Base-by-base conservation (phyloP, 2,888 invertebrate species). In the Serripes groenlandicus region DNA sequence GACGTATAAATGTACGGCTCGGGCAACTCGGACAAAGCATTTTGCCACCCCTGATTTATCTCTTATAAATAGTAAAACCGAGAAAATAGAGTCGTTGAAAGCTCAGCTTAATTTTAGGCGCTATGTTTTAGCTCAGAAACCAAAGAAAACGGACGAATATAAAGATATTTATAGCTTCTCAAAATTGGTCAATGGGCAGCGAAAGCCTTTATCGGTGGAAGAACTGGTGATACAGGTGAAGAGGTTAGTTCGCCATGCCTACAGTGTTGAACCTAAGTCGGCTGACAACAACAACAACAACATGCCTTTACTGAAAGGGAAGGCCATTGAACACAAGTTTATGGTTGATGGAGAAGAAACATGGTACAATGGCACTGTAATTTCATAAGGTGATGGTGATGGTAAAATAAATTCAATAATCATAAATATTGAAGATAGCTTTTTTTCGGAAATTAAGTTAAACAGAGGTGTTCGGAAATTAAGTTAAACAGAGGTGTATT, bases 91-190 rank as follows among this genome's bases (percentile, higher is more conserved):
- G 32, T 56, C 71, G 23, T 35, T 71, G 35, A 71, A 71, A 34
- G 60, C 79, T 62, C 80, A 80, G 60, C 76, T 80, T 26, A 64
- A 71, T 35, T 71, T 71, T 35, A 21, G 71, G 11, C 32, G 58
- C 34, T 30, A 71, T 35, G 71, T 71, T n/a, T 56, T 71, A 26
- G 32, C 56, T n/a, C 71, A 71, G 21, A n/a, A n/a, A n/a, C n/a
- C n/a, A 42, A 18, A 42, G 42, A 18, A 42, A 11, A 42, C 42
- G n/a, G 62, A 62, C 2, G 11, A 18, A 5, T n/a, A 34, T 18
- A 62, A 62, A 30, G 62, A 62, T 34, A 34, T 71, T 1, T 71
- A 58, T 34, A 15, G 58, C 11, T n/a, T 71, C 23, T 26, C 56
- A 26, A 71, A 71, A 34, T 34, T 26, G n/a, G 32, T 56, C 18